phyloP scores from a whole-genome alignment of 1,140 invertebrate species.

The Formica selysi region DNA sequence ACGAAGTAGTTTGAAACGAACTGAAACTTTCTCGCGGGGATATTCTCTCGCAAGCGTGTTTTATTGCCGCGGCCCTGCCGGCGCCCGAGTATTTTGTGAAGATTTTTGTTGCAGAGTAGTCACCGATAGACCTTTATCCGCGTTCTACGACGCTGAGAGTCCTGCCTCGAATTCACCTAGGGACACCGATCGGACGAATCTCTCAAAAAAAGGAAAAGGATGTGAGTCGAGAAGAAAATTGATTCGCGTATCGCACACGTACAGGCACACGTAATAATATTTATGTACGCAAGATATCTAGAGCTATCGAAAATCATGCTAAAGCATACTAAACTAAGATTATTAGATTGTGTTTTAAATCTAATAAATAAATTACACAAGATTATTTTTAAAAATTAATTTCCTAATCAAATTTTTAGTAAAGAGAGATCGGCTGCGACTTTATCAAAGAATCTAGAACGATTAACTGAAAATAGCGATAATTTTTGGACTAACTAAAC shows the following conservation, averaged over 20 bases:
- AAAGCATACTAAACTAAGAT: neutral
- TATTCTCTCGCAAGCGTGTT: constrained; percentile 57
- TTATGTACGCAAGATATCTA: neutral
- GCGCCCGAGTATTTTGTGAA: constrained; percentile 34
- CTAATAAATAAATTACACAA: neutral
- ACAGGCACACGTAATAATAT: constrained; percentile 13
- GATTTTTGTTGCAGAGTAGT: constrained; percentile 43
- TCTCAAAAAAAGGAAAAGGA: constrained; percentile 21
- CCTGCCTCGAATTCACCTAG: constrained; percentile 37
- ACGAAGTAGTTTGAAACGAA: constrained; percentile 52
- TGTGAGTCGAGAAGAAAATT: constrained; percentile 35
- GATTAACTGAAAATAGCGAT: neutral
- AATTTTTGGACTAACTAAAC: neutral
- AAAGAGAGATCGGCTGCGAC: neutral
- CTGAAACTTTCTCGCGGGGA: constrained; percentile 55
- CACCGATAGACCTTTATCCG: constrained; percentile 47
- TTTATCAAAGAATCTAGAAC: constrained; percentile 2
- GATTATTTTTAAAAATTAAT: constrained; percentile 8
- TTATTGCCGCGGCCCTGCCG: constrained; percentile 35
- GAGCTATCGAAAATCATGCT: neutral
- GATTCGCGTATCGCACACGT: constrained; percentile 53
- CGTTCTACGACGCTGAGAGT: constrained; percentile 47
- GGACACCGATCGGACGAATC: constrained; percentile 36
- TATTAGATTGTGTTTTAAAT: too few relatives aligned
- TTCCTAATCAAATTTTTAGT: neutral